These are phyloP conservation scores for Aphelinus atriplicis DNA, from an alignment of 1,140 invertebrate species.

Conservation along the genomic window DNA sequence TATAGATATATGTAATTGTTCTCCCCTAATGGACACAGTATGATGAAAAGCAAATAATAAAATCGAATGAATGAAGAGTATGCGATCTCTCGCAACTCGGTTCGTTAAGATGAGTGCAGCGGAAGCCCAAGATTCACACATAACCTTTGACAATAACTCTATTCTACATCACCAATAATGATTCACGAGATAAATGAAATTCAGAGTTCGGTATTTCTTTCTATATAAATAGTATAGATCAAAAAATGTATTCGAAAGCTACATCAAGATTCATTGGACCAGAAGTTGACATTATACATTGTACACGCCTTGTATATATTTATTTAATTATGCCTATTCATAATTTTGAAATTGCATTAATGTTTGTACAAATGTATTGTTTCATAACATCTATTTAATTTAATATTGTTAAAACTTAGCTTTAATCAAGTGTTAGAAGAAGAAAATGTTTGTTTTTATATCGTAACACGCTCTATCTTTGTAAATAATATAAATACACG, in stretches of 20 bases:
- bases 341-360: slow-evolving; percentile 42
- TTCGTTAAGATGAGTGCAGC: slow-evolving; percentile 16
- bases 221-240: slow-evolving; percentile 34
- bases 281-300: slow-evolving; percentile 41
- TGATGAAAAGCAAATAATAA: not conserved
- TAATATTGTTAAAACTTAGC: slow-evolving; percentile 50
- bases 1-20: slow-evolving; percentile 24
- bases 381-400: slow-evolving; percentile 52
- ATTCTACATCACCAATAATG: slow-evolving; percentile 37
- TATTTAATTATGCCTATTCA: slow-evolving; percentile 44
- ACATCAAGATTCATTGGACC: slow-evolving; percentile 46
- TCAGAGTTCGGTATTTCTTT: slow-evolving; percentile 35
- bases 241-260: slow-evolving; percentile 36
- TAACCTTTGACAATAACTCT: slow-evolving; percentile 46
- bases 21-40: not conserved
- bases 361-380: slow-evolving; percentile 53
- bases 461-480: slow-evolving; percentile 40
- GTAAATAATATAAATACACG: slow-evolving; percentile 52
- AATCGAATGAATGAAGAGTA: slow-evolving; percentile 11
- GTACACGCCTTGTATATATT: slow-evolving; percentile 42
- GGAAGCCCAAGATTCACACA: slow-evolving; percentile 19
- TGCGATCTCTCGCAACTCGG: slow-evolving; percentile 4
- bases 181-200: slow-evolving; percentile 25
- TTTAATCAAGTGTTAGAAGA: slow-evolving; percentile 48
- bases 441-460: slow-evolving; percentile 46